Conservation (phyloP, 2,113 vertebrate species). For the Takifugu bimaculatus region DNA sequence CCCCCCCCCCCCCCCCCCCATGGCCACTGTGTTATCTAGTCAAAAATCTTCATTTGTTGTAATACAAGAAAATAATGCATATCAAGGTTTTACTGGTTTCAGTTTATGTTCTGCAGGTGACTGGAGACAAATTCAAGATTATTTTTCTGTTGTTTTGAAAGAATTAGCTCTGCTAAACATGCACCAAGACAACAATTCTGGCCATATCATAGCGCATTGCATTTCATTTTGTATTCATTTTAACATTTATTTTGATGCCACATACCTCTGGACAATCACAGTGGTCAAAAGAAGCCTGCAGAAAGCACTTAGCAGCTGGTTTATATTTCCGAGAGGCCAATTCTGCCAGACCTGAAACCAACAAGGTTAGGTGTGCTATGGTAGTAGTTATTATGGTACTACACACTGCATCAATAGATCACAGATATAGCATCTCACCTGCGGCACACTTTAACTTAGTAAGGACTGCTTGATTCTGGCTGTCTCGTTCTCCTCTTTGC, state of each 20-base stretch:
- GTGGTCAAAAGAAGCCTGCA: slow-evolving; percentile 93
- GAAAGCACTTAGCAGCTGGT: slow-evolving; percentile 94
- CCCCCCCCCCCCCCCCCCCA: too few relatives aligned
- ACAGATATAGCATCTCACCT: slow-evolving; percentile 71
- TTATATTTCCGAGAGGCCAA: slow-evolving; percentile 93
- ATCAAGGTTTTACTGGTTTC: too few relatives aligned
- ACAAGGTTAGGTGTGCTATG: not conserved
- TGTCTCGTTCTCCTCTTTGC: slow-evolving; percentile 97
- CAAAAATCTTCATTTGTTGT: too few relatives aligned
- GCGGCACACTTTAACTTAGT: slow-evolving; percentile 98
- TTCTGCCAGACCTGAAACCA: slow-evolving; percentile 83
- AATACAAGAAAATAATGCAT: too few relatives aligned
- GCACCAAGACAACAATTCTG: too few relatives aligned
- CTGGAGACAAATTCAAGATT: too few relatives aligned
- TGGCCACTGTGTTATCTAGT: too few relatives aligned
- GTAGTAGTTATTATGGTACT: not conserved
- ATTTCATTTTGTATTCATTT: not conserved
- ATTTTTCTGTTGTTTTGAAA: too few relatives aligned
- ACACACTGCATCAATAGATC: not conserved
- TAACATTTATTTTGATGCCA: not conserved
- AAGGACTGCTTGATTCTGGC: slow-evolving; percentile 94
- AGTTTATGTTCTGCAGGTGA: too few relatives aligned
- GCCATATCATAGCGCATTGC: too few relatives aligned
- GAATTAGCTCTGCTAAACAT: too few relatives aligned
- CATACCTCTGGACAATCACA: slow-evolving; percentile 95